These are phyloP conservation scores for Idaea dimidiata DNA, from an alignment of 2,888 invertebrate species.

Conservation along the genomic window DNA sequence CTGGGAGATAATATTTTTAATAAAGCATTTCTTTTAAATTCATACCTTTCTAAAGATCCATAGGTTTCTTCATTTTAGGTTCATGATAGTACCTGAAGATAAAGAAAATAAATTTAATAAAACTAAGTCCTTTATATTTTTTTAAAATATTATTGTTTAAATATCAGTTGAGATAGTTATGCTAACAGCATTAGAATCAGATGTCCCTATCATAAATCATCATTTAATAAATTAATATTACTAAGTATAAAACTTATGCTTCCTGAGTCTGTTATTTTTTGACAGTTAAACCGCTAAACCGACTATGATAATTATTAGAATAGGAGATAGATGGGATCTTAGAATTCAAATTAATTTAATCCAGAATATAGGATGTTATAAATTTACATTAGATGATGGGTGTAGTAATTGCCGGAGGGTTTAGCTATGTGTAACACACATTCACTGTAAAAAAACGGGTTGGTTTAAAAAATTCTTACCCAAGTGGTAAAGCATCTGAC, in stretches of 20 bases:
- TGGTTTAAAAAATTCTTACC: background rate
- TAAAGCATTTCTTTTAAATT: background rate
- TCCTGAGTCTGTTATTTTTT: no score
- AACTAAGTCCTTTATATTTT: background rate
- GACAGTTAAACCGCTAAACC: no score
- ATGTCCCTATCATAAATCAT: conserved; percentile 72
- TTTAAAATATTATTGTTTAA: no score
- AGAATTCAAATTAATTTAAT: no score
- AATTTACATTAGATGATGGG: no score
- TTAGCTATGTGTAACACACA: no score
- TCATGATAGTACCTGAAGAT: background rate
- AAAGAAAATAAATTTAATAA: background rate
- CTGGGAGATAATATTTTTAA: no score
- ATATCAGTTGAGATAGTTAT: conserved; percentile 62
- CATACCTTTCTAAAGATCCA: background rate
- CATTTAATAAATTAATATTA: conserved; percentile 32
- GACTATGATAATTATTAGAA: no score
- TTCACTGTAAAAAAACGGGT: background rate
- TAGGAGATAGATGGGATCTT: no score
- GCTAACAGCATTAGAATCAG: conserved; percentile 66
- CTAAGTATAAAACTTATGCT: no score
- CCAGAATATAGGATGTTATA: no score
- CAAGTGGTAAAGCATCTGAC: background rate
- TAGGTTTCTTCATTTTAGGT: background rate
- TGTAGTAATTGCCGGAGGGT: no score